These are phyloP conservation scores for Trichopoda pennipes DNA, from an alignment of 2,888 invertebrate genomes.

Conservation along the genomic window DNA sequence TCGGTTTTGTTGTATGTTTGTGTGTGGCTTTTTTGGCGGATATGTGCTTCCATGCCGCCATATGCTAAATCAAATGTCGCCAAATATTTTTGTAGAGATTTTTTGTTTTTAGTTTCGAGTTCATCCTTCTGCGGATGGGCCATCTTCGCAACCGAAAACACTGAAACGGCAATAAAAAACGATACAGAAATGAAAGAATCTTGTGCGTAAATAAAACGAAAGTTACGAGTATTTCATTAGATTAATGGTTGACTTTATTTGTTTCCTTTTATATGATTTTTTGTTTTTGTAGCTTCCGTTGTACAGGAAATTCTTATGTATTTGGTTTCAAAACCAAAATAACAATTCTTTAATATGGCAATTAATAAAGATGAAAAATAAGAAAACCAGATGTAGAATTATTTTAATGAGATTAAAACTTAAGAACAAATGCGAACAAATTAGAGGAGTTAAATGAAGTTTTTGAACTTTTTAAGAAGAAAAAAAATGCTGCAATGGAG, in stretches of 20 bases:
- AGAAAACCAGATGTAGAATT: conserved; percentile 56
- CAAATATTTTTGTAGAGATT: conserved; percentile 53
- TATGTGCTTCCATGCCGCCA: conserved; percentile 63
- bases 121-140: conserved; percentile 1
- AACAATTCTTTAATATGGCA: conserved; percentile 53
- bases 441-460: too few relatives aligned
- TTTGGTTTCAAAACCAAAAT: conserved; percentile 31
- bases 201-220: conserved; percentile 20
- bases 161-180: conserved; percentile 7
- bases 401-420: conserved; percentile 42
- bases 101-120: conserved; percentile 5
- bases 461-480: too few relatives aligned
- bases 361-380: conserved; percentile 54
- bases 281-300: conserved; percentile 23
- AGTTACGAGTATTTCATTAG: conserved; percentile 58
- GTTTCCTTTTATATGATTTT: conserved; percentile 23
- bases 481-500: too few relatives aligned
- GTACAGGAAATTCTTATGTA: conserved; percentile 60
- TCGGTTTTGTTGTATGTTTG: conserved; percentile 20
- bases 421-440: neutral
- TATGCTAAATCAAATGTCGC: conserved; percentile 62
- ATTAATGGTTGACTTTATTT: conserved; percentile 57
- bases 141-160: conserved; percentile 51
- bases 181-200: neutral
- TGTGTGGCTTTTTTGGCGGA: conserved; percentile 56